Conservation (phyloP, 2,888 invertebrate species). For the Zygaena filipendulae region DNA sequence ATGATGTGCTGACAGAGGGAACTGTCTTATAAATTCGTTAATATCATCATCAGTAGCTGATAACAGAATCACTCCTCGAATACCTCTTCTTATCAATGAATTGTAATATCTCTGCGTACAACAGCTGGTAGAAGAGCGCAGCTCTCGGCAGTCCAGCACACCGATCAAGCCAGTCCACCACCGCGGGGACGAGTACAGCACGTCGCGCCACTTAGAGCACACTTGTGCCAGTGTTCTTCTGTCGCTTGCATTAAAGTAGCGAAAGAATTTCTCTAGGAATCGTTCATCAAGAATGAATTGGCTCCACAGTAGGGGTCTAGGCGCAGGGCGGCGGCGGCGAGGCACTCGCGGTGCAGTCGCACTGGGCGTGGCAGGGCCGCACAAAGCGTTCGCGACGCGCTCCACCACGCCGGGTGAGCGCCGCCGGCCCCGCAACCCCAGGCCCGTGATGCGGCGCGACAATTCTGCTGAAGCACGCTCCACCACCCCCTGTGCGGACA, state of each 20-base stretch:
- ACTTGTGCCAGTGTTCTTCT: slow-evolving; percentile 84
- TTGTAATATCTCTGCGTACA: slow-evolving; percentile 76
- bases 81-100: slow-evolving; percentile 85
- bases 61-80: slow-evolving; percentile 84
- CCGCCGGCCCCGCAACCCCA: slow-evolving; percentile 75
- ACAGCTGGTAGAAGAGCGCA: slow-evolving; percentile 69
- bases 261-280: slow-evolving; percentile 86
- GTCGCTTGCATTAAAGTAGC: slow-evolving; percentile 83
- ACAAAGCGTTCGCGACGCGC: slow-evolving; percentile 87
- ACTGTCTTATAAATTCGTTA: slow-evolving; percentile 86
- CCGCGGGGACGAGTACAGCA: slow-evolving; percentile 86
- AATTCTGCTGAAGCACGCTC: slow-evolving; percentile 92
- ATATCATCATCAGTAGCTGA: slow-evolving; percentile 93
- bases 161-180: slow-evolving; percentile 91
- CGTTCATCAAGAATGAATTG: slow-evolving; percentile 86
- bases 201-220: slow-evolving; percentile 88
- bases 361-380: slow-evolving; percentile 71
- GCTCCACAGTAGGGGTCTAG: slow-evolving; percentile 73
- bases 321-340: slow-evolving; percentile 59
- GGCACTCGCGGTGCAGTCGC: slow-evolving; percentile 39
- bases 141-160: slow-evolving; percentile 86
- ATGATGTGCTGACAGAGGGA: slow-evolving; percentile 84
- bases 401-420: slow-evolving; percentile 80
- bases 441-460: slow-evolving; percentile 88
- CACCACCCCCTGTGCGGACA: slow-evolving; percentile 90